Evolutionary conservation across 2,888 invertebrate genomes (phyloP), one percentile per base, ranked within the genome.

Genomic region (Amblyteles armatorius): DNA sequence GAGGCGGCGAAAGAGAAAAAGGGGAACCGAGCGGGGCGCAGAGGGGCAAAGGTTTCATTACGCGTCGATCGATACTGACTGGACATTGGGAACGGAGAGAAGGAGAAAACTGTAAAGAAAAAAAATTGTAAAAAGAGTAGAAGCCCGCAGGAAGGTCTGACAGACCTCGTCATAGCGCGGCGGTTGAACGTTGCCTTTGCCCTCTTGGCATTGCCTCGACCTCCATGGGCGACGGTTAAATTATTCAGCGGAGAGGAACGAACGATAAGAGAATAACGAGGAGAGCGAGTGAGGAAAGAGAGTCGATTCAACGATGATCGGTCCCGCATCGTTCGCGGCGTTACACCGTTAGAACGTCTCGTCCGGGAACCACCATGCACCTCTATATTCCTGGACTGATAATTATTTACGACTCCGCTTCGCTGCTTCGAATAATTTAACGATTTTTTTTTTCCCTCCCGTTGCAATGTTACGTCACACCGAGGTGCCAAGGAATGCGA

Each of bases 161-260:
- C 16, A 57, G 63, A 57, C 55, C 78, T 63, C 52, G 36, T 73
- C 29, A 26, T 67, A 76, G 36, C 63, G 36, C 40, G 26, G 11
- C 7, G 33, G 33, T 78, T 79, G 26, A 52, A 48, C 65, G 76
- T 60, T 60, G 78, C 63, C 29, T 82, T 29, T 16, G 52, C 63
- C 71, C 74, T 77, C 79, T 78, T 77, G 81, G 67, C 77, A 79
- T 82, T 80, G 79, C 63, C 67, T 57, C 82, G 82, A 76, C 87
- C 84, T 86, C 84, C 79, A 86, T 87, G 78, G 73, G 78, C 82
- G 76, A 65, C 72, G 69, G 69, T 81, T 89, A 85, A 88, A 89
- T 88, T 88, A 89, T 88, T 88, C 86, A 88, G 63, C 81, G 81
- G 81, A 83, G 87, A 84, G 87, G 85, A 88, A 89, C 73, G 86